Percentiles rank a stretch among this genome's conserved stretches.
Evolutionary conservation across 2,797 vertebrate species (phyloP).

Genomic region (Prunella strophiata): DNA sequence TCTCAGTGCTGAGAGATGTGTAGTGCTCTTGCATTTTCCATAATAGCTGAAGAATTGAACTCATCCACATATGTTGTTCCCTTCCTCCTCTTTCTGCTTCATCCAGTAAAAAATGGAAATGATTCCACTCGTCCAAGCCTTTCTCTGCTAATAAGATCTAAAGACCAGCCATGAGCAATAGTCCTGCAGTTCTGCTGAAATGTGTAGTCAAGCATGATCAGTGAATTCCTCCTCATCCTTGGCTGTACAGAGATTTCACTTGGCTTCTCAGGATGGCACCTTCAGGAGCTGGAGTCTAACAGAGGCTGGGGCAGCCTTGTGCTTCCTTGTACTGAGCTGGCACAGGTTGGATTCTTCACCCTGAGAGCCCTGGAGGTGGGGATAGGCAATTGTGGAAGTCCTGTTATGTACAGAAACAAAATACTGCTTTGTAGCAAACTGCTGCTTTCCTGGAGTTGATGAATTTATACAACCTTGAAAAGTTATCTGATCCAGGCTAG

Average conservation of each 20-base stretch:
- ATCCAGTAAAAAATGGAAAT: not conserved
- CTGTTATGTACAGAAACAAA: not conserved
- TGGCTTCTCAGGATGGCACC: not conserved
- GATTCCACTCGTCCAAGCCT: not conserved
- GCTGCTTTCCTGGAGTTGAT: not conserved
- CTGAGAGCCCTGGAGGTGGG: not conserved
- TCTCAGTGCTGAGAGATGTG: not conserved
- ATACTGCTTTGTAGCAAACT: rapidly evolving
- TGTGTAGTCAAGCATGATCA: rapidly evolving
- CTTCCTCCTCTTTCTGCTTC: not conserved
- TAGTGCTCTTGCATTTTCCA: not conserved
- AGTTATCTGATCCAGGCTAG: not conserved
- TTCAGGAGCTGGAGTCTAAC: not conserved
- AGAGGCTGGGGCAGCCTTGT: not conserved
- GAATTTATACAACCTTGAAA: not conserved
- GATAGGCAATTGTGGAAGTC: not conserved
- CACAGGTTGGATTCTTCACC: not conserved
- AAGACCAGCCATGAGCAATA: not conserved
- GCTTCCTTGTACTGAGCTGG: not conserved
- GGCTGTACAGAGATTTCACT: not conserved
- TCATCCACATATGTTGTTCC: not conserved
- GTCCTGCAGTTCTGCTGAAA: not conserved
- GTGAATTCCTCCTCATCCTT: not conserved
- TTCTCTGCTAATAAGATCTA: not conserved
- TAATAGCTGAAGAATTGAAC: not conserved